Base-by-base conservation (phyloP, 2,888 invertebrate species). In the Esperia sulphurella region DNA sequence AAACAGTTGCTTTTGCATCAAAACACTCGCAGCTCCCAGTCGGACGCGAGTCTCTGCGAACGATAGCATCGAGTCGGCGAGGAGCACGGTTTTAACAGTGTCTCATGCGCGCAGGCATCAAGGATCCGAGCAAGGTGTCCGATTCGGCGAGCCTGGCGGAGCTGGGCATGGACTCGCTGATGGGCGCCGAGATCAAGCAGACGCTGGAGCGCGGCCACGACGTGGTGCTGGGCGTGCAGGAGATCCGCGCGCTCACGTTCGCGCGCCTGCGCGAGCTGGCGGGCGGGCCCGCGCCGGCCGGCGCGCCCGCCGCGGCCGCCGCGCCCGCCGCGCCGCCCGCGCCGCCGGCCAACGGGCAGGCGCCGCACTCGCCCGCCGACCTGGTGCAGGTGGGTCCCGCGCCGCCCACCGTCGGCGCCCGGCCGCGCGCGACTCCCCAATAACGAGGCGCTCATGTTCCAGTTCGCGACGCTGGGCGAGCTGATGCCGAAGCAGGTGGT, bases 171-270 rank as follows among this genome's bases (percentile, higher is more conserved):
- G 99, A 99, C 79, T 98, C 98, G 1, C 89, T 99, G 59, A 99
- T 99, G 99, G 98, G 98, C 41, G 98, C 99, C 1, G 99, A 99
- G 91, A 97, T 99, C 71, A 98, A 98, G 80, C 98, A 98, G 85
- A 96, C 96, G 0, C 87, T 98, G 46, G 98, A 98, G 80, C 92
- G 98, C 49, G 96, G 95, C 70, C 98, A 95, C 85, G 98, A 99
- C 80, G 86, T 98, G 50, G 94, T 96, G 14, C 90, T 99, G 53
- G 95, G 95, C 54, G 96, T 97, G 61, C 96, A 96, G 80, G 98
- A 98, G 83, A 97, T 98, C 65, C 92, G 98, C 54, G 92, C 90
- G 45, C 89, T 98, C 41, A 97, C 96, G 0, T 95, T 98, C 68
- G 94, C 92, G 28, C 92, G 93, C 63, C 90, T 98, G 45, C 90